Evolutionary conservation across 2,888 invertebrate genomes (phyloP).

Genomic region (Acronicta alni): DNA sequence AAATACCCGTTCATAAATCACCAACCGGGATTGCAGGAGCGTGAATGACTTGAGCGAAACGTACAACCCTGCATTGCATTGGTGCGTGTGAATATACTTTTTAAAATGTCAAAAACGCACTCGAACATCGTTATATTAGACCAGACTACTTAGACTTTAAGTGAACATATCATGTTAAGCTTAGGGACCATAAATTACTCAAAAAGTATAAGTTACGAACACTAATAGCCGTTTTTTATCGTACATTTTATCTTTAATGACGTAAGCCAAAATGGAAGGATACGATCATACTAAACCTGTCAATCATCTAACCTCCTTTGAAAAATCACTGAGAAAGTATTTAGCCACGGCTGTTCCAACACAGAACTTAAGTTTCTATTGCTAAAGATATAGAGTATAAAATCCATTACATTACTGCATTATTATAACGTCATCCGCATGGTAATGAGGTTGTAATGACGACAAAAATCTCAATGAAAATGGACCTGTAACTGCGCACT

Average conservation of each 20-base stretch:
- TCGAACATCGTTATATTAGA: too few relatives aligned
- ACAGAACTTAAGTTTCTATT: conserved; percentile 14
- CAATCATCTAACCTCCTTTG: conserved; percentile 34
- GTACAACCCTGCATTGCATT: too few relatives aligned
- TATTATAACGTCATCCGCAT: conserved; percentile 7
- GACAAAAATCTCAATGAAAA: conserved; percentile 44
- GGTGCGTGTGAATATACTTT: too few relatives aligned
- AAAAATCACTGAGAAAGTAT: conserved; percentile 13
- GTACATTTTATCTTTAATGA: conserved; percentile 16
- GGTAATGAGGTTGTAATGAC: conserved; percentile 38
- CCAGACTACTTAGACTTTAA: too few relatives aligned
- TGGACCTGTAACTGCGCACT: conserved; percentile 26
- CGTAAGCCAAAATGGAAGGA: conserved; percentile 17
- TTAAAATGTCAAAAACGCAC: too few relatives aligned
- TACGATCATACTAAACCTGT: conserved; percentile 35
- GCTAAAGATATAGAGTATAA: rapidly evolving
- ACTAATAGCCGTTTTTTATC: conserved; percentile 29
- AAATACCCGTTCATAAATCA: too few relatives aligned
- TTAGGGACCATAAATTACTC: conserved; percentile 3
- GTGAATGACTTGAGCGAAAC: too few relatives aligned
- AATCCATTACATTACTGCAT: conserved; percentile 18
- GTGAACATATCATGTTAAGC: not conserved
- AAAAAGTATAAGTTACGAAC: conserved; percentile 11
- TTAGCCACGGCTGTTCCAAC: conserved; percentile 2
- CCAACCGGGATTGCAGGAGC: too few relatives aligned